Conservation (phyloP, 2,888 invertebrate genomes). For the Thyatira batis region DNA sequence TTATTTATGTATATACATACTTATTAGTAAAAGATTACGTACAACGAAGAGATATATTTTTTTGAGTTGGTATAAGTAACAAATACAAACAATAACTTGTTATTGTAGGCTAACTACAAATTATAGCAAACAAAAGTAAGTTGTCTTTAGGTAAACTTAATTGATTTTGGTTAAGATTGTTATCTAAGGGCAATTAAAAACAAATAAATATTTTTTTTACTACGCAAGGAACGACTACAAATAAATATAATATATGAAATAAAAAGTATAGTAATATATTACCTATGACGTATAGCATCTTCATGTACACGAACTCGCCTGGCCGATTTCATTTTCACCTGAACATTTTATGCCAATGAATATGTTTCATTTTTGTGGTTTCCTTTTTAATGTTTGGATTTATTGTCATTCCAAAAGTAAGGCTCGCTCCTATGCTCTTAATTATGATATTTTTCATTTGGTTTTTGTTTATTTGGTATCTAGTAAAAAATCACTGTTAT, state of each 20-base stretch:
- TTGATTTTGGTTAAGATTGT: conserved; percentile 20
- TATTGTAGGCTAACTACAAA: conserved; percentile 30
- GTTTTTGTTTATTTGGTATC: too few species aligned
- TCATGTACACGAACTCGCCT: conserved; percentile 81
- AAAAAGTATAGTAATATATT: conserved; percentile 63
- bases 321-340: conserved; percentile 81
- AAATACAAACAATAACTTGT: conserved; percentile 18
- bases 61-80: not conserved
- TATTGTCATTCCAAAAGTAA: too few species aligned
- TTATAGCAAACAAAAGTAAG: conserved; percentile 32
- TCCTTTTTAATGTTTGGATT: too few species aligned
- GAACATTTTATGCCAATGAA: conserved; percentile 78
- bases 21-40: not conserved
- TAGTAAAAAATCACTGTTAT: too few species aligned
- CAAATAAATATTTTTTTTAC: conserved; percentile 40
- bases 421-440: too few species aligned
- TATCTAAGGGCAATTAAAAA: conserved; percentile 33
- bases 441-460: too few species aligned
- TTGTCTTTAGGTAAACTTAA: conserved; percentile 20
- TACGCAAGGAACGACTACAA: conserved; percentile 53
- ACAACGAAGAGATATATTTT: not conserved
- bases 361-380: conserved; percentile 33
- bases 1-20: too few species aligned
- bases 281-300: conserved; percentile 81
- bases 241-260: conserved; percentile 49